Evolutionary conservation across 2,797 vertebrate genomes (phyloP), one percentile per base, ranked within the genome.

Genomic region (Falco biarmicus): DNA sequence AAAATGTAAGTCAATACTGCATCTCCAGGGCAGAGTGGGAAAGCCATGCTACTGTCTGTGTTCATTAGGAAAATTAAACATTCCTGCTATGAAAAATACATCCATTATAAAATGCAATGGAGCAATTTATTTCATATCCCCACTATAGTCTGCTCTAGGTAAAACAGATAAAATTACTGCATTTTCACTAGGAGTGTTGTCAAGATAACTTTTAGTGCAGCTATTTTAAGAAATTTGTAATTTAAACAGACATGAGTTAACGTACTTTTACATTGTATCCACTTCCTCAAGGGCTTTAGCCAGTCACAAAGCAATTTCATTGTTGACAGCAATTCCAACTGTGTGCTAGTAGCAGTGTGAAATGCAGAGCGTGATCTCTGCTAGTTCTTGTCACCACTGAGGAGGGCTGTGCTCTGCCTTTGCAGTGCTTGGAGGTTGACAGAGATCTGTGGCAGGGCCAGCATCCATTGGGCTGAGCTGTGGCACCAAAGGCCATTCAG

Each of bases 181-280:
- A 53, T 90, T 92, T 97, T 94, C 68, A 71, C 60, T 28, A 45
- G 45, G 32, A 84, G 68, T 79, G 29, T 64, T 84, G 74, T 84
- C 80, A 95, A 82, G 80, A 73, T 70, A 93, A 88, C 13, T 92
- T 95, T 80, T 57, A 69, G 18, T 84, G 48, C 26, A 66, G 56
- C 26, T 77, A 29, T 73, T 76, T 57, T 41, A 29, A 91, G 66
- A 80, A 61, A 76, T 79, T 16, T 81, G 7, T 64, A 78, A 59
- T 75, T 82, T 20, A 39, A 73, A 90, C 78, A 31, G 6, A 6
- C 3, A 10, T 37, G 4, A 78, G 75, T 89, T 89, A 65, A 79
- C 63, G 54, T 43, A 45, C 22, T 90, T 73, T 21, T 71, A 34
- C 14, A 9, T 10, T 61, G 41, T 53, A 53, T 48, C 57, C 48